Conservation (phyloP, 2,113 vertebrate genomes). For the Sakesphorus luctuosus region DNA sequence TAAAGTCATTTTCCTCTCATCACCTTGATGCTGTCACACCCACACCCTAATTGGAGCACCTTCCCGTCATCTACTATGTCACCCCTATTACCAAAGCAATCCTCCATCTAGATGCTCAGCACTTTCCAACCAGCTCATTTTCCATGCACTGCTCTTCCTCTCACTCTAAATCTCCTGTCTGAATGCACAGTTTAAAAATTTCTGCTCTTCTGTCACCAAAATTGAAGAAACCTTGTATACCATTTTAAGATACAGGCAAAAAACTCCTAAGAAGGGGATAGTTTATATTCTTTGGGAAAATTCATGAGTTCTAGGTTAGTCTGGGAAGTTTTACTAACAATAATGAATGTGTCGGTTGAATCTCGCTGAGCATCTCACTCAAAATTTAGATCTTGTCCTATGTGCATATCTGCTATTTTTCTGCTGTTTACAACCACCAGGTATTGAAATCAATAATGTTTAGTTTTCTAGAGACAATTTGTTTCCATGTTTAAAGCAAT, state of each 20-base stretch:
- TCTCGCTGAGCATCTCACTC: not conserved
- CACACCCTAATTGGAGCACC: not conserved
- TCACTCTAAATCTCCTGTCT: not conserved
- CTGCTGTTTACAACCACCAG: not conserved
- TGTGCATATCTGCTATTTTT: not conserved
- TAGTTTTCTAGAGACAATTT: not conserved
- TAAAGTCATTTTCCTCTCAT: conserved; percentile 13
- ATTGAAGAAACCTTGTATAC: not conserved
- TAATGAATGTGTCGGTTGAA: not conserved
- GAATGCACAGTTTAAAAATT: not conserved
- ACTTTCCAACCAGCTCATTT: not conserved
- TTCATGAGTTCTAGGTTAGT: not conserved
- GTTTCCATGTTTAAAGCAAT: not conserved
- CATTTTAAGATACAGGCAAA: not conserved
- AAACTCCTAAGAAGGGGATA: not conserved
- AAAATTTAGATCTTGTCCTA: not conserved
- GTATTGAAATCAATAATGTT: not conserved
- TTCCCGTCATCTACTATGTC: not conserved
- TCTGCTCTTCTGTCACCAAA: not conserved
- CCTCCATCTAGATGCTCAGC: not conserved
- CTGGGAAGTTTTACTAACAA: not conserved
- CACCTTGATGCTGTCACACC: not conserved
- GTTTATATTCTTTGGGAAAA: not conserved
- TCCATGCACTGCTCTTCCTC: not conserved
- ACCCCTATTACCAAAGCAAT: not conserved